phyloP scores from a whole-genome alignment of 2,113 vertebrate genomes.

The Misgurnus anguillicaudatus region DNA sequence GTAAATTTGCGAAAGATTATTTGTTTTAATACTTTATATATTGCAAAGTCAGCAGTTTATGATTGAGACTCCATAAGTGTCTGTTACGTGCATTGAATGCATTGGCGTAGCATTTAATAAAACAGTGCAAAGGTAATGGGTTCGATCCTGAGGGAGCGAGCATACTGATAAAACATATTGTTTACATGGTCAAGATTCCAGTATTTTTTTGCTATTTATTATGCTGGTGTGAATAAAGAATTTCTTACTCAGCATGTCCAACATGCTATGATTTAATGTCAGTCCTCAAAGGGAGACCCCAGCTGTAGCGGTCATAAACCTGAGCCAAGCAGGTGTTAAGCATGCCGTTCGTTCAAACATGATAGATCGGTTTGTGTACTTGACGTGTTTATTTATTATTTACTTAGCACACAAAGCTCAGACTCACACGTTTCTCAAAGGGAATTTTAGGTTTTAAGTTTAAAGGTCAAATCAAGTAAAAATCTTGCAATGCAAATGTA shows the following conservation, averaged over 20 bases:
- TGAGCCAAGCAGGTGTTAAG: conserved; percentile 48
- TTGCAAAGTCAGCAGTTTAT: too few species aligned
- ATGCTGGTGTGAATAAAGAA: conserved; percentile 18
- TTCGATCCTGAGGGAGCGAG: too few species aligned
- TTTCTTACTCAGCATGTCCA: conserved; percentile 43
- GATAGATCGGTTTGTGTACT: conserved; percentile 18
- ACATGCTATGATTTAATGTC: conserved; percentile 47
- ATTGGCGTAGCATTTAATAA: too few species aligned
- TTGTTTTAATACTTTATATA: too few species aligned
- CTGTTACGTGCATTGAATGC: too few species aligned
- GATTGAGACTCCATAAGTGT: too few species aligned
- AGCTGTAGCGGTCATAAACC: conserved; percentile 50
- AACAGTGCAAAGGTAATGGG: too few species aligned
- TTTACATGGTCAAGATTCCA: too few species aligned
- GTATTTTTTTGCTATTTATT: not conserved
- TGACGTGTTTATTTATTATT: conserved; percentile 23
- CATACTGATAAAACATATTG: too few species aligned
- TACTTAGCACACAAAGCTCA: not conserved
- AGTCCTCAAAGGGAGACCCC: conserved; percentile 39
- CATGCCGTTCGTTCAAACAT: conserved; percentile 8
- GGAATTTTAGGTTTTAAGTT: conserved; percentile 5
- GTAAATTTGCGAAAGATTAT: too few species aligned
- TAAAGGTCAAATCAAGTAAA: conserved; percentile 24
- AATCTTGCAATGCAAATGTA: conserved; percentile 46
- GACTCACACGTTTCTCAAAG: conserved; percentile 14